Base-by-base conservation (phyloP, 64 coral and sea anemone genomes). In the Acropora tenuis region DNA sequence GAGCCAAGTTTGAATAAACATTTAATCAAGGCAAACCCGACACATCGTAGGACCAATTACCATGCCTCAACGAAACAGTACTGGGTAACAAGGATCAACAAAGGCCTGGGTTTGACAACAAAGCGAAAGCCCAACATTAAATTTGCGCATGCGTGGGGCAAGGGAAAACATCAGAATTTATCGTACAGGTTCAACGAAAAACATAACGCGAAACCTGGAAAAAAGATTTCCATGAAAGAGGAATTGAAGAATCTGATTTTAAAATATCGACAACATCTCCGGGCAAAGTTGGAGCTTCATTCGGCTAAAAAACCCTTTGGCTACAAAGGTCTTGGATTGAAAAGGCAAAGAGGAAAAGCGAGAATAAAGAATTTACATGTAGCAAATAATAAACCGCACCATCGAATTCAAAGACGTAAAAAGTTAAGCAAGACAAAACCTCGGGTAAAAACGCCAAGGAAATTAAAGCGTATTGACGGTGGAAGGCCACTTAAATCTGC, bases 231-330 rank as follows among this genome's bases (percentile, higher is more conserved):
- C 0, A 30, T 85, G 43, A 71, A 65, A 16, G 82, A 85, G 0
- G 82, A 85, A 72, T 71, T 85, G 3, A 85, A 69, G 30, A 61
- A 85, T 9, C 82, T 85, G 30, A 85, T 85, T 49, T 8, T 72
- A 1, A 85, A 85, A 11, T 46, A 85, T 49, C 61, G 63, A 48
- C 45, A 67, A 40, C 47, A 85, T 46, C 43, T 85, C 5, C 63
- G 82, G 5, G 6, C 11, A 48, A 85, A 65, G 10, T n/a, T 85
- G 1, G 48, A 30, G 43, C 60, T 50, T 6, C 18, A 4, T 46
- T 4, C 3, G 8, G 15, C 48, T 2, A 20, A 71, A 20, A 8
- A 17, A 71, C 18, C 17, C 0, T 6, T 17, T 20, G 1, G 2
- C 68, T 8, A 30, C 40, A 40, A 19, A 71, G 18, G 3, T 63